Evolutionary conservation across 2,888 invertebrate genomes (phyloP), one percentile per base, ranked within the genome.

Genomic region (Chrysolina haemoptera): DNA sequence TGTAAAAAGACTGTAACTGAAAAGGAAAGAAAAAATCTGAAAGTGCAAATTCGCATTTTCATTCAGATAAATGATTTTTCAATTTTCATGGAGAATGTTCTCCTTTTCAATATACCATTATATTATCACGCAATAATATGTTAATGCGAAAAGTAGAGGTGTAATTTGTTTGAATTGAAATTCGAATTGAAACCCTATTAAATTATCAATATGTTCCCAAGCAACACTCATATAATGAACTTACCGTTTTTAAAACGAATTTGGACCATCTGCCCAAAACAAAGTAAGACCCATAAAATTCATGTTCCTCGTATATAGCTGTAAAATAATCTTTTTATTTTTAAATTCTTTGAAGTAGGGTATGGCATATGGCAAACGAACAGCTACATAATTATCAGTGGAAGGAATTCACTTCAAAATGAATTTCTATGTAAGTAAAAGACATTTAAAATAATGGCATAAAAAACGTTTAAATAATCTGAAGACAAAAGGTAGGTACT

Each of bases 351-450:
- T 27, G 14, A 27, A 59, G 9, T 59, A 59, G 14, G 27, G n/a
- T 59, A 59, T 27, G 22, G 59, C 59, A 59, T 59, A 59, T 59
- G 59, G 27, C 27, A 1, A 59, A 59, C 59, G 59, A 20, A 53
- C 53, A 18, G 1, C 27, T 59, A 27, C 1, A 6, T 59, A 59
- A 59, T 27, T 59, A 22, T n/a, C 27, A 59, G n/a, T 59, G 22
- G 11, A 11, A 59, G 59, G 14, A 59, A 59, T 27, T 22, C 6
- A 6, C 16, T 50, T 14, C 9, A 50, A 50, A 16, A 50, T 50
- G 9, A 12, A 50, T 16, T 1, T 50, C 9, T 50, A 50, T 16
- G 1, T 50, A n/a, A 50, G 48, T 50, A 16, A 50, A 50, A 50
- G 48, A 50, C 9, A 50, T 50, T 16, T 1, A 8, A 50, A 50